Evolutionary conservation across 2,888 invertebrate genomes (phyloP).

Genomic region (Phalera bucephala): DNA sequence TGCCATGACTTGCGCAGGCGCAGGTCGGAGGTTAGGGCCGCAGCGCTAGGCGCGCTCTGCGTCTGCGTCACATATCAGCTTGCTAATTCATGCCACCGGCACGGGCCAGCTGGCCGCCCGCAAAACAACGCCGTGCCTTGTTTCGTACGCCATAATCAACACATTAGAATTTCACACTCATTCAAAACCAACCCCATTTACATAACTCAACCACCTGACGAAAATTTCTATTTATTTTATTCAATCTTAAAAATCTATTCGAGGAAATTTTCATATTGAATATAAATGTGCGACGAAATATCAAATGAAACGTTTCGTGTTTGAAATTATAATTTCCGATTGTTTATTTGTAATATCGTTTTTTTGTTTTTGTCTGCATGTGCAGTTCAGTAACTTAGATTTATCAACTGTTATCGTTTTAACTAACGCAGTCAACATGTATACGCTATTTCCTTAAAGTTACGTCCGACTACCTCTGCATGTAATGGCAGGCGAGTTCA

Average conservation of each 20-base stretch:
- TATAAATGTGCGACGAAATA: slow-evolving; percentile 10
- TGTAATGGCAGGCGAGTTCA: too few relatives aligned
- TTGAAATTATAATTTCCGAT: too few relatives aligned
- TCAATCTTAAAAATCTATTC: slow-evolving; percentile 9
- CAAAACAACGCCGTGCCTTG: slow-evolving; percentile 40
- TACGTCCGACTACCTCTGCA: too few relatives aligned
- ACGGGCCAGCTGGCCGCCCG: slow-evolving; percentile 36
- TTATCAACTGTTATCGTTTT: too few relatives aligned
- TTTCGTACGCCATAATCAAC: slow-evolving; percentile 23
- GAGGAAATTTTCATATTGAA: slow-evolving; percentile 9
- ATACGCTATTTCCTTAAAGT: too few relatives aligned
- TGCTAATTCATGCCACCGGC: slow-evolving; percentile 44
- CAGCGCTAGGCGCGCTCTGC: slow-evolving; percentile 11
- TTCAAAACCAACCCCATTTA: slow-evolving; percentile 13
- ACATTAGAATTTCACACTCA: slow-evolving; percentile 29
- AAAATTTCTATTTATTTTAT: slow-evolving; percentile 25
- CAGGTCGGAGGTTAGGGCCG: slow-evolving; percentile 47
- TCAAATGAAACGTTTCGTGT: too few relatives aligned
- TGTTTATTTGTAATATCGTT: too few relatives aligned
- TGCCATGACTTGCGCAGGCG: slow-evolving; percentile 26
- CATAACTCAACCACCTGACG: slow-evolving; percentile 29
- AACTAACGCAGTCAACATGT: too few relatives aligned
- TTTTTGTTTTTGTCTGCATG: too few relatives aligned
- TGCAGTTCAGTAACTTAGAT: too few relatives aligned
- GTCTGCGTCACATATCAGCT: slow-evolving; percentile 44